Evolutionary conservation across 2,888 invertebrate species (phyloP), one percentile per base, ranked within the genome.

Genomic region (Drosophila phalerata): DNA sequence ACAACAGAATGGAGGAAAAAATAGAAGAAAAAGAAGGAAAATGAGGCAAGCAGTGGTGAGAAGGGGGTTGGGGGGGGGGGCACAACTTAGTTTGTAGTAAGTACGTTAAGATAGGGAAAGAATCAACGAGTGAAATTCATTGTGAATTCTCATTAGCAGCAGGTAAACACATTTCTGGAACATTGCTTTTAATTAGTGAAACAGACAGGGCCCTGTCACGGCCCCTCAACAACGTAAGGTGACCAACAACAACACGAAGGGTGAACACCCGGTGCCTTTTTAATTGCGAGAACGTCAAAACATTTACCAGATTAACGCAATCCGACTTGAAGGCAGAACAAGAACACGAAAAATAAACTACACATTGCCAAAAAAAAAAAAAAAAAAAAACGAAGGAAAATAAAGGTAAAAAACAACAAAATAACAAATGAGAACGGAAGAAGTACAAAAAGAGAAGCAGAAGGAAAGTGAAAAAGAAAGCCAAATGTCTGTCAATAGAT

Each of bases 131-230:
- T 78, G 87, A 81, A 89, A 85, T 85, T 89, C 84, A 87, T 85
- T 85, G 89, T 87, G 89, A 81, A 85, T 89, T 89, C 90, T 88
- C 85, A 89, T 86, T 86, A 86, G 84, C 78, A 85, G 81, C 85
- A 89, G 90, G 85, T 86, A 88, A 89, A 89, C 85, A 89, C 89
- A 85, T 89, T 89, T 89, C 88, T 78, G 88, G 81, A 80, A 85
- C 88, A 86, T 86, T 86, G 86, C 88, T 83, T 89, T 89, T 86
- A 89, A 86, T 86, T 89, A 86, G 90, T 88, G 77, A 83, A 85
- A 88, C 90, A 83, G 90, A 89, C 89, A 42, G 71, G 57, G 25
- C 67, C 57, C 75, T 64, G 67, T 70, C 74, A 63, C 53, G 64
- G 49, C 55, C 64, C 47, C 40, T 34, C 17, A 49, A 25, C 15